phyloP scores from a whole-genome alignment of 2,888 invertebrate genomes.

The Thelaira solivaga region DNA sequence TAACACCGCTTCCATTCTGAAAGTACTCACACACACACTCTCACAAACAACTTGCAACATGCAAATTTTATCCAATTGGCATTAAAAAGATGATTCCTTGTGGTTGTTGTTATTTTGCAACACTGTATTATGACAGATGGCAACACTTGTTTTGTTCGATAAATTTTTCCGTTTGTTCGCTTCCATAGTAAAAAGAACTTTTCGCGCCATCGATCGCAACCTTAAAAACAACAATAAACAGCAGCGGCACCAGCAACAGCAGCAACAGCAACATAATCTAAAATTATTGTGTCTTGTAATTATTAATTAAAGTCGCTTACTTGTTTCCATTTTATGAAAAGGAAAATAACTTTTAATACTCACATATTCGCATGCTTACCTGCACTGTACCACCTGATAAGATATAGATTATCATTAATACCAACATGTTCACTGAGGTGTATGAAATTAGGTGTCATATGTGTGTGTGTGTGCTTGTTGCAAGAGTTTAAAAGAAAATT shows the following conservation, averaged over 20 bases:
- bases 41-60: slow-evolving; percentile 40
- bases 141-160: slow-evolving; percentile 60
- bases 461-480: slow-evolving; percentile 15
- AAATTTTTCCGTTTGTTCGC: slow-evolving; percentile 25
- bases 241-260: not conserved
- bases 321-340: not conserved
- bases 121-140: slow-evolving; percentile 63
- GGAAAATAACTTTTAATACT: not conserved
- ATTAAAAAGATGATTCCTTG: slow-evolving; percentile 26
- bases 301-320: slow-evolving; percentile 43
- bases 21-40: not conserved
- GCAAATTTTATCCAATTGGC: slow-evolving; percentile 48
- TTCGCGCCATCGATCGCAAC: slow-evolving; percentile 48
- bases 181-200: slow-evolving; percentile 32
- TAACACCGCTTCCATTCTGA: slow-evolving; percentile 50
- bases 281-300: slow-evolving; percentile 45
- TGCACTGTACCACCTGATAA: slow-evolving; percentile 3
- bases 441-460: slow-evolving; percentile 55
- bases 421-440: slow-evolving; percentile 37
- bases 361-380: not conserved
- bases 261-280: slow-evolving; percentile 4
- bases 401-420: slow-evolving; percentile 32
- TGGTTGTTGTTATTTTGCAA: slow-evolving; percentile 35
- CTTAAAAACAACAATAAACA: not conserved
- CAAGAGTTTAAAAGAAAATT: not conserved